These are phyloP conservation scores for Unio pictorum DNA, from an alignment of 2,888 invertebrate species.

Conservation along the genomic window DNA sequence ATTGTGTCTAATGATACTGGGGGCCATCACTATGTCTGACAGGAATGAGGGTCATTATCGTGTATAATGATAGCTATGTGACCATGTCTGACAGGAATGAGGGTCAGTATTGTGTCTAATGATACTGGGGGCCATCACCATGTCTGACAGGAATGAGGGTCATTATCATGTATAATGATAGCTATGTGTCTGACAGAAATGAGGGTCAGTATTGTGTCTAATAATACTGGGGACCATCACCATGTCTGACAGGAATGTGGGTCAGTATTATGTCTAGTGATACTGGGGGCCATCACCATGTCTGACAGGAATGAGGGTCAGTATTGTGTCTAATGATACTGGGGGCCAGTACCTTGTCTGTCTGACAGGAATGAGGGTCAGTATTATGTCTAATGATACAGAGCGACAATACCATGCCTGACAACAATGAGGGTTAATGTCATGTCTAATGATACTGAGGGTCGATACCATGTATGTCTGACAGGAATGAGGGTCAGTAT, in stretches of 20 bases:
- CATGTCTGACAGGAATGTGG: background rate
- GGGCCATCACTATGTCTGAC: background rate
- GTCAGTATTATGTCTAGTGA: background rate
- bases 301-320: background rate
- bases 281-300: background rate
- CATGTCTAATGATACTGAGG: no score
- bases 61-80: background rate
- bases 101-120: background rate
- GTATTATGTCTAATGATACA: no score
- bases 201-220: background rate
- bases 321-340: background rate
- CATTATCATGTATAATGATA: background rate
- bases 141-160: background rate
- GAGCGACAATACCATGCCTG: no score
- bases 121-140: background rate
- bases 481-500: background rate
- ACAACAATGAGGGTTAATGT: no score
- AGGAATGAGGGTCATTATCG: background rate
- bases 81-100: background rate
- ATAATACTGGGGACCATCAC: background rate
- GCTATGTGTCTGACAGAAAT: background rate
- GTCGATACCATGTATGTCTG: background rate
- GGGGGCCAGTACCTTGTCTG: background rate
- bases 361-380: background rate
- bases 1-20: background rate